Conservation (phyloP, 2,888 invertebrate species). For the Pristionchus entomophagus region DNA sequence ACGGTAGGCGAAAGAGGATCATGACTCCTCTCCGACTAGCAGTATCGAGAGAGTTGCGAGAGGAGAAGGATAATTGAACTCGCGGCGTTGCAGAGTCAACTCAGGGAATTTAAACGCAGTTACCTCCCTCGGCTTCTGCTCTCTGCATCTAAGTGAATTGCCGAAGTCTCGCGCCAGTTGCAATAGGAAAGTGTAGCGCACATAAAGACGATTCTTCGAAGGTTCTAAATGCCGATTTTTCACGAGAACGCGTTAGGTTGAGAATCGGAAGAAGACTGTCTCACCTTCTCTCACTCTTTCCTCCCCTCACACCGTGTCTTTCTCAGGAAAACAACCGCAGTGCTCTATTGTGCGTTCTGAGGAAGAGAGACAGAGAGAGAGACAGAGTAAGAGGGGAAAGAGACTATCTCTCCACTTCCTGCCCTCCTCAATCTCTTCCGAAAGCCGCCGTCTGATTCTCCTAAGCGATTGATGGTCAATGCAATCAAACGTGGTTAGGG, state of each 20-base stretch:
- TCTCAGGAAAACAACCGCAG: slow-evolving; percentile 25
- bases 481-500: slow-evolving; percentile 33
- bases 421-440: neutral
- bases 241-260: neutral
- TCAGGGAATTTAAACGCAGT: neutral
- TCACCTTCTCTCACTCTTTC: neutral
- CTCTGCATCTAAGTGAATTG: neutral
- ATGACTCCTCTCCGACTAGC: no score
- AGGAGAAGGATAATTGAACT: neutral
- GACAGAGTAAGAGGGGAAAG: no score
- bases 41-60: neutral
- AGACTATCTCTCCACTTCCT: neutral
- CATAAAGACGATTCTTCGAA: no score
- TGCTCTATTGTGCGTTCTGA: slow-evolving; percentile 8
- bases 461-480: no score
- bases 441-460: slow-evolving; percentile 2
- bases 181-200: neutral
- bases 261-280: neutral
- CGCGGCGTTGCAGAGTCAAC: neutral
- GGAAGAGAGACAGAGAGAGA: neutral
- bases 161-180: neutral
- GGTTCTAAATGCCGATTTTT: no score
- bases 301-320: neutral
- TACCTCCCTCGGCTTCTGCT: neutral
- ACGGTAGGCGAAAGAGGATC: no score